phyloP scores from a whole-genome alignment of 92 coral and sea anemone species.

The Paragorgia papillata region DNA sequence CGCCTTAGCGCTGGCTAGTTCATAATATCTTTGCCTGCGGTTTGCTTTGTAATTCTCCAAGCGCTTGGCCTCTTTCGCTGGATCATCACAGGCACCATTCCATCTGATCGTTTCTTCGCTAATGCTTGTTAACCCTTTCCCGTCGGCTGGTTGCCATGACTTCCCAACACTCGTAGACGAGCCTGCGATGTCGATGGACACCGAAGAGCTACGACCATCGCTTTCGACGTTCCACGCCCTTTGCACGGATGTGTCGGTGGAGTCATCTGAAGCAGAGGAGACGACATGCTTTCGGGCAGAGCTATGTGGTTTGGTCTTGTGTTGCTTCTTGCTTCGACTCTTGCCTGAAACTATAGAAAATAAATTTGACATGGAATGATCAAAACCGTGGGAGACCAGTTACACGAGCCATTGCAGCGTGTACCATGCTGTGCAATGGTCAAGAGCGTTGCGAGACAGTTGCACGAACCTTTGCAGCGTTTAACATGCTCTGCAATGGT shows the following conservation, averaged over 20 bases:
- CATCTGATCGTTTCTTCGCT: conserved; percentile 58
- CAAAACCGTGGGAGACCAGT: too few species aligned
- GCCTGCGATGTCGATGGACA: neutral
- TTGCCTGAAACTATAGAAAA: too few species aligned
- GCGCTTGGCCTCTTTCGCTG: conserved; percentile 71
- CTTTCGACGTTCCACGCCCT: neutral
- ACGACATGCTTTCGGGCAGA: neutral
- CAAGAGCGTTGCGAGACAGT: too few species aligned
- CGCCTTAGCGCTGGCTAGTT: neutral
- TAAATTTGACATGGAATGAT: too few species aligned
- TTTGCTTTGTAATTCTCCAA: conserved; percentile 78
- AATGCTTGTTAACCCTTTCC: neutral
- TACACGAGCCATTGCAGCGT: too few species aligned
- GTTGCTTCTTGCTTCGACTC: too few species aligned
- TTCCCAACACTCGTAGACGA: neutral
- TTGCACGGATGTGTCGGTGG: neutral
- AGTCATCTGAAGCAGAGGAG: neutral
- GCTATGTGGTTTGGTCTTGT: too few species aligned
- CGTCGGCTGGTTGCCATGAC: neutral
- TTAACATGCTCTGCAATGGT: too few species aligned
- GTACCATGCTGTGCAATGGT: too few species aligned
- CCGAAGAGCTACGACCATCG: neutral
- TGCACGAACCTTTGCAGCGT: too few species aligned
- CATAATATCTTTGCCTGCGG: conserved; percentile 79
- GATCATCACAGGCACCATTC: conserved; percentile 59